phyloP scores from a whole-genome alignment of 1,140 invertebrate species.

The Bombyx mandarina region DNA sequence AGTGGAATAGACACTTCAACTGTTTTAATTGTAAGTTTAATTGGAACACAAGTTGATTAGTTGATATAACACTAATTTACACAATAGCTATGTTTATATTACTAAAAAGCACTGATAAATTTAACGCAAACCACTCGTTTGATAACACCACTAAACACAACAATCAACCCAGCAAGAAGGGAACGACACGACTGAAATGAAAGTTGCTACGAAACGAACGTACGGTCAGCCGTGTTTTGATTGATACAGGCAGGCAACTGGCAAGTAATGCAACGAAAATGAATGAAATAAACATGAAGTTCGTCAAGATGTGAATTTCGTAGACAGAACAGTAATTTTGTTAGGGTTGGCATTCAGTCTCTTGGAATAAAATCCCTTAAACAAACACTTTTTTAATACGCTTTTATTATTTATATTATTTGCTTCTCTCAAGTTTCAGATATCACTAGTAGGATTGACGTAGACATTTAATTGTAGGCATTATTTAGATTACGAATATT shows the following conservation, averaged over 20 bases:
- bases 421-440: no score
- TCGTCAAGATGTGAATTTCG: conserved; percentile 5
- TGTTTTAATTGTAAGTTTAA: conserved; percentile 32
- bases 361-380: no score
- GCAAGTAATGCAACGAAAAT: conserved; percentile 19
- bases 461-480: no score
- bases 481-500: no score
- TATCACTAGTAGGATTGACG: no score
- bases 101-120: no score
- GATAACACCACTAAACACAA: conserved; percentile 13
- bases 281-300: conserved; percentile 28
- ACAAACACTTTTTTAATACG: no score
- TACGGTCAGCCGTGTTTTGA: conserved; percentile 21
- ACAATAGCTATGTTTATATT: conserved; percentile 3
- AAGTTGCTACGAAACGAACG: conserved; percentile 9
- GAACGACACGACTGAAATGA: conserved; percentile 12
- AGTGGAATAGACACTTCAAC: conserved; percentile 32
- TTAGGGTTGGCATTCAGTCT: no score
- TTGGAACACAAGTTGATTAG: conserved; percentile 25
- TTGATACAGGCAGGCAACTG: conserved; percentile 13
- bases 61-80: conserved; percentile 36
- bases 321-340: no score
- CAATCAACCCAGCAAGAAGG: conserved; percentile 13
- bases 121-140: not conserved
- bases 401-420: no score